phyloP scores from a whole-genome alignment of 2,888 invertebrate species.

The Kuschelorhynchus macadamiae region DNA sequence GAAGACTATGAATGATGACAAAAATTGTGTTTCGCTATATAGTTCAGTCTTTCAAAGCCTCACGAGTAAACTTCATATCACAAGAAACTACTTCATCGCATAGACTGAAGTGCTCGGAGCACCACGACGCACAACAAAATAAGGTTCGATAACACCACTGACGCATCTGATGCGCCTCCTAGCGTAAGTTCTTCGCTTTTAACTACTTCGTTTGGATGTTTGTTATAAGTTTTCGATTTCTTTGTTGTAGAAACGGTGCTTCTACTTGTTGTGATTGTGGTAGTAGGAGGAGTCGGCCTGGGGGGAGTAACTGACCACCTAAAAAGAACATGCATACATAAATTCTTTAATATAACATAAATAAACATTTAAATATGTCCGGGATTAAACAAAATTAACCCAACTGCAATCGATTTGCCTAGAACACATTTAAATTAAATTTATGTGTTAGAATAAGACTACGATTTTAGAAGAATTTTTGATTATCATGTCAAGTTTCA shows the following conservation, averaged over 20 bases:
- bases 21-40: too few species aligned
- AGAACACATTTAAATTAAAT: not conserved
- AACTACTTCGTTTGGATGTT: slow-evolving; percentile 91
- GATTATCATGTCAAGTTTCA: not conserved
- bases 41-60: not conserved
- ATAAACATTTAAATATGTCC: not conserved
- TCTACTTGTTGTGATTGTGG: slow-evolving; percentile 67
- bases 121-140: slow-evolving; percentile 30
- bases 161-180: slow-evolving; percentile 67
- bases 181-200: slow-evolving; percentile 93
- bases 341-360: not conserved
- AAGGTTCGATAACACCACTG: slow-evolving; percentile 37
- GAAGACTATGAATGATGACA: not conserved
- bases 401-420: not conserved
- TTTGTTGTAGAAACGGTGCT: slow-evolving; percentile 74
- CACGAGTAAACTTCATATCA: not conserved
- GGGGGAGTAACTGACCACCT: slow-evolving; percentile 41
- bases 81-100: slow-evolving; percentile 34
- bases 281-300: slow-evolving; percentile 75
- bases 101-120: slow-evolving; percentile 17
- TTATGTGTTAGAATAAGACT: not conserved
- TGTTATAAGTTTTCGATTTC: slow-evolving; percentile 77
- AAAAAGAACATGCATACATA: slow-evolving; percentile 6
- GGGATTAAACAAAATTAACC: too few species aligned
- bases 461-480: not conserved